Base-by-base conservation (phyloP, 2,888 invertebrate species). In the Steromphala cineraria region DNA sequence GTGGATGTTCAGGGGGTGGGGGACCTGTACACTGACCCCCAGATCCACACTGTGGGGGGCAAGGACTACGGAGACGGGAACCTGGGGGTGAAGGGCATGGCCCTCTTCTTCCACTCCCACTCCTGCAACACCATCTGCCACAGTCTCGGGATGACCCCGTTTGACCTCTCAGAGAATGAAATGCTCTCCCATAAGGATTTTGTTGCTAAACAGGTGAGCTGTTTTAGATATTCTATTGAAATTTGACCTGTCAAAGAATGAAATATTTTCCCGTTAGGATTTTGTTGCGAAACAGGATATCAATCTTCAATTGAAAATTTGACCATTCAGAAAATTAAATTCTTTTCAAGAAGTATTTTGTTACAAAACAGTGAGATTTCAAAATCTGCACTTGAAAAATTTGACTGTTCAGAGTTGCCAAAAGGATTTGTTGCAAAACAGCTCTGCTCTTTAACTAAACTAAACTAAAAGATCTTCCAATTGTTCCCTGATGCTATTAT, bases 1-100 rank as follows among this genome's bases (percentile, higher is more conserved):
- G 95, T 95, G 52, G 95, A 95, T 88, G 94, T 95, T 80, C 95
- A 95, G 89, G 95, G 95, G 19, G 95, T 95, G 67, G 95, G 94
- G 3, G 95, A 95, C 89, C 91, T 95, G 53, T 95, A 95, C 91
- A 95, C 95, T 0, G 95, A 95, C 89, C 95, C 95, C 1, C 95
- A 95, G 88, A 94, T 95, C 78, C 95, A 95, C 90, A 95, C 95
- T 0, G 90, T 92, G 4, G 92, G 93, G 67, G 95, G 94, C 81
- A 88, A 89, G 31, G 94, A 94, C 46, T 95, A 95, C 87, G 94
- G 94, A 7, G 95, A 95, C 86, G 95, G 95, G 4, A 95, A 95
- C 88, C 92, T 95, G 71, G 95, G 95, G 21, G 93, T 94, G 0
- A 92, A 93, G 78, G 95, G 95, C 67, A 95, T 95, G 95, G 95